These are phyloP conservation scores for Scrobipalpa costella DNA, from an alignment of 2,888 invertebrate species.

Conservation along the genomic window DNA sequence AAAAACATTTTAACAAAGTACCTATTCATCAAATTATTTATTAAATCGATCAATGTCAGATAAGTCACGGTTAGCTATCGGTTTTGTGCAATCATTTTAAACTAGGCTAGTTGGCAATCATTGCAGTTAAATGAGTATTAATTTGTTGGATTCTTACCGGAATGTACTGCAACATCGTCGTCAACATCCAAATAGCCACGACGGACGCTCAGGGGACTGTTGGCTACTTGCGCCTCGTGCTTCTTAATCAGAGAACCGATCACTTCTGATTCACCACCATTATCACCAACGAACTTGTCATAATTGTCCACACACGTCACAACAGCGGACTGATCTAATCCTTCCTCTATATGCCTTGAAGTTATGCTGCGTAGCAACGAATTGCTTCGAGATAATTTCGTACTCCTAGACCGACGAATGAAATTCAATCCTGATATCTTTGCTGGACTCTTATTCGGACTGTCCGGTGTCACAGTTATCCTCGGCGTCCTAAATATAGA, in stretches of 20 bases:
- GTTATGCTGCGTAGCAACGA: constrained; percentile 82
- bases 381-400: constrained; percentile 86
- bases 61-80: constrained; percentile 40
- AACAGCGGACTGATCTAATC: constrained; percentile 59
- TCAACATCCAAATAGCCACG: constrained; percentile 81
- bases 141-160: constrained; percentile 77
- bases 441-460: constrained; percentile 78
- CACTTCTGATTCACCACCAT: constrained; percentile 70
- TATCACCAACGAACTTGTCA: constrained; percentile 64
- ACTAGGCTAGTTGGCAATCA: constrained; percentile 15
- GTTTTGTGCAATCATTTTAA: constrained; percentile 37
- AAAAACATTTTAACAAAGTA: constrained; percentile 45
- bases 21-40: constrained; percentile 32
- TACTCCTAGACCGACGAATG: constrained; percentile 86
- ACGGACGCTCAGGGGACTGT: constrained; percentile 71
- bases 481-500: constrained; percentile 72
- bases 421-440: constrained; percentile 80
- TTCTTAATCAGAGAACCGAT: constrained; percentile 74
- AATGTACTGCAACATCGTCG: constrained; percentile 86
- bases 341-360: constrained; percentile 72
- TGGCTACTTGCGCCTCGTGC: constrained; percentile 67
- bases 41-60: constrained; percentile 41
- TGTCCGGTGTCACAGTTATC: constrained; percentile 73
- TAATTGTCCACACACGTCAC: constrained; percentile 70
- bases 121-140: background rate